These are phyloP conservation scores for Cataglyphis cursor DNA, from an alignment of 2,888 invertebrate species.

Conservation along the genomic window DNA sequence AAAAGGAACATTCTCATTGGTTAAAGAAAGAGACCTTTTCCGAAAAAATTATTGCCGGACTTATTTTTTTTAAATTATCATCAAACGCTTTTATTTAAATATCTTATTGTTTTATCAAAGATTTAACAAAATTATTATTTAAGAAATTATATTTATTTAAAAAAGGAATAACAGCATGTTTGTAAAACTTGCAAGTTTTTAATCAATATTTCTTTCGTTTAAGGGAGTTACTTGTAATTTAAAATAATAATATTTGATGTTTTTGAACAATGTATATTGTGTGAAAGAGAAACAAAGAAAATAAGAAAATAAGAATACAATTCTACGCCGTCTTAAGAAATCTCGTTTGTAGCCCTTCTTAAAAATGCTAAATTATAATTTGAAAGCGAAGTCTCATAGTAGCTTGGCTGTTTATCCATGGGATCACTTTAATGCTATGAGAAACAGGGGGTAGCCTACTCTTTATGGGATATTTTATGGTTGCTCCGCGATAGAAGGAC, in stretches of 20 bases:
- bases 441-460: slow-evolving; percentile 75
- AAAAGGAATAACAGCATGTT: neutral
- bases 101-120: neutral
- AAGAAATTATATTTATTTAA: neutral
- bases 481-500: slow-evolving; percentile 78
- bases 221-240: neutral
- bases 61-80: neutral
- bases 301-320: neutral
- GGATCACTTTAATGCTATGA: slow-evolving; percentile 82
- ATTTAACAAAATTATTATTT: slow-evolving; percentile 17
- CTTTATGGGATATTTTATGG: slow-evolving; percentile 81
- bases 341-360: neutral
- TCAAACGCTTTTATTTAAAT: neutral
- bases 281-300: neutral
- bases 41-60: neutral
- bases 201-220: neutral
- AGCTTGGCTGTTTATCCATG: slow-evolving; percentile 79
- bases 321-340: neutral
- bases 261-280: neutral
- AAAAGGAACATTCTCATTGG: slow-evolving; percentile 60
- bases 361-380: slow-evolving; percentile 56
- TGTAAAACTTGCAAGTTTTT: neutral
- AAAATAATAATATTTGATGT: neutral
- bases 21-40: neutral
- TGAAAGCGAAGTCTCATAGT: slow-evolving; percentile 64